Evolutionary conservation across 2,888 invertebrate species (phyloP), one percentile per base, ranked within the genome.

Genomic region (Lasioglossum pauxillum): DNA sequence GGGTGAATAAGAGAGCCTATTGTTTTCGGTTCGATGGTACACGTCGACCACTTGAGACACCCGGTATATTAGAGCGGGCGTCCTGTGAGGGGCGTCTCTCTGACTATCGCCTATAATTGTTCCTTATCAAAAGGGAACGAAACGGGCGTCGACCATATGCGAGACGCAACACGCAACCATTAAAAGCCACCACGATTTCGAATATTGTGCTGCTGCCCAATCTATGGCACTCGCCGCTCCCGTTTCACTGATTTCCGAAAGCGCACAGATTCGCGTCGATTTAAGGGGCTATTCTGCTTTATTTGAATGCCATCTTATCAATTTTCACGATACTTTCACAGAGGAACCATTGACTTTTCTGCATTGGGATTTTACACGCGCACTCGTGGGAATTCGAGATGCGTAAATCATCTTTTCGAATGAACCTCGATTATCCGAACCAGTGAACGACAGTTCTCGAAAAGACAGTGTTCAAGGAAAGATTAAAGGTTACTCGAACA

Each of bases 91-190:
- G 91, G 91, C 88, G 91, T 91, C 86, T 83, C 90, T 88, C 84
- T 64, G 81, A 80, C 85, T 91, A 92, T 91, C 91, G 89, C 67
- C 90, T 87, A 90, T 91, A 91, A 91, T 92, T 88, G 92, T 90
- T 86, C 89, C 85, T 92, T 91, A 91, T 91, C 92, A 86, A 91
- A 85, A 84, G 84, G 85, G 86, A 92, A 83, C 83, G 88, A 86
- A 78, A 78, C 88, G 82, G 89, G 90, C 90, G 85, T 82, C 86
- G 88, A 85, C 91, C 91, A 87, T 91, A 90, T 90, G 88, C 75
- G 90, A 87, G 74, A 75, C 84, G 77, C 79, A 60, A 88, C 89
- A 83, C 78, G 71, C 78, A 23, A 44, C 82, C 90, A 90, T 90
- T 91, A 87, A 86, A 88, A 83, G 76, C 82, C 80, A 27, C 75